Base-by-base conservation (phyloP, 2,888 invertebrate species). In the Leucophora obtusa region DNA sequence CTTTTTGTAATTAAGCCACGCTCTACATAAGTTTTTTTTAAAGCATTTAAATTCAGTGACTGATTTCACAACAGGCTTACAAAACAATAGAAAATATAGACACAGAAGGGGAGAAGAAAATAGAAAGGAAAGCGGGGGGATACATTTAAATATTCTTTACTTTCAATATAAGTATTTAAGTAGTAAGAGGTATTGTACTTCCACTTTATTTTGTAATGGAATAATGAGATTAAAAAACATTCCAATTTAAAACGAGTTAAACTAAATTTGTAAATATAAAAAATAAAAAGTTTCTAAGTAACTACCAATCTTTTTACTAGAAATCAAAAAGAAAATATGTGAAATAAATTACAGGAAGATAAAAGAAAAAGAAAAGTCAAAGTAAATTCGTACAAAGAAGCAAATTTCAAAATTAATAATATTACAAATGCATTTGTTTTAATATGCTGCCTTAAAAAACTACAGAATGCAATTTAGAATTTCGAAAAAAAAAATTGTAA, bases 381-480 rank as follows among this genome's bases (percentile, higher is more conserved):
- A 53, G 33, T 28, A 53, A 60, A 51, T 56, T 77, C 70, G 43
- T 77, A 65, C 69, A 73, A 73, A 81, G 65, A 77, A 81, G 80
- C 77, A 81, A 73, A 81, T 74, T 70, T 18, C 70, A 81, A 80
- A 72, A 60, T 17, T 38, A 60, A 15, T 51, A 65, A 66, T 73
- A 81, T 73, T 73, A 77, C 59, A 77, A 73, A 81, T 77, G 80
- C 76, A 69, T 80, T 73, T 79, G 65, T 80, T 73, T 79, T 76
- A 63, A 79, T 63, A 73, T 69, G 65, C 73, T 77, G 81, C 33
- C 69, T 77, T 77, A 66, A 66, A 8, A 66, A 81, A 74, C 81
- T 81, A 81, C 81, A 74, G 65, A 77, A 77, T 81, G 77, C 77
- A 81, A 81, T 81, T 81, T 81, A 77, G 81, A 81, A 81, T 81